Percentiles rank a stretch among this genome's conserved stretches.
Evolutionary conservation across 2,113 vertebrate species (phyloP).

Genomic region (Myxocyprinus asiaticus): DNA sequence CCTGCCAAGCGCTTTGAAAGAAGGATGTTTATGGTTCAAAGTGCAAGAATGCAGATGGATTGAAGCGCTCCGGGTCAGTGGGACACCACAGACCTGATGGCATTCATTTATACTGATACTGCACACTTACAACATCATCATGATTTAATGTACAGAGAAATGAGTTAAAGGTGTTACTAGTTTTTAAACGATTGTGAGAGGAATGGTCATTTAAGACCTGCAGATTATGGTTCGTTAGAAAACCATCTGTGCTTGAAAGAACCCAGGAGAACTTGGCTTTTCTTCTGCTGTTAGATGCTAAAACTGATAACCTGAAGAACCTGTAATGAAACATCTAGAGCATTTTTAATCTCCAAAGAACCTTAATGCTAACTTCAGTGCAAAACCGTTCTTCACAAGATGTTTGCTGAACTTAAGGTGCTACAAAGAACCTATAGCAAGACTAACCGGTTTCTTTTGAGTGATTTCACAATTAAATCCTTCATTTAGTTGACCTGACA

Average conservation of each 20-base stretch:
- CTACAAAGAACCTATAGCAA: background rate
- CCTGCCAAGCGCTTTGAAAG: slow-evolving; percentile 57
- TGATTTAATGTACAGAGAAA: background rate
- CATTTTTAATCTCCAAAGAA: too few species aligned
- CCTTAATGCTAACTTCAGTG: background rate
- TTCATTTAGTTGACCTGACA: slow-evolving; percentile 1
- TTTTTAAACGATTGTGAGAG: background rate
- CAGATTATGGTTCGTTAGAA: background rate
- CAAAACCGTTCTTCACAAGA: too few species aligned
- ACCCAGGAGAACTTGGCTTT: background rate
- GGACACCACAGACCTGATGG: slow-evolving; percentile 43
- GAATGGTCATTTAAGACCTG: background rate
- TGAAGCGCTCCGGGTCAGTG: slow-evolving; percentile 47
- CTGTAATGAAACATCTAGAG: too few species aligned
- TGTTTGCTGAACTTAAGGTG: too few species aligned
- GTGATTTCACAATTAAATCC: background rate
- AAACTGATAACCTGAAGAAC: too few species aligned
- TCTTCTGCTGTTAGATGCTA: too few species aligned
- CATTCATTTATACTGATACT: slow-evolving; percentile 12
- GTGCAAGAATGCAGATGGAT: slow-evolving; percentile 51
- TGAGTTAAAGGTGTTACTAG: background rate
- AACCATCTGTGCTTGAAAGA: background rate
- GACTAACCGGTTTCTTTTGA: background rate
- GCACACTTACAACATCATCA: background rate
- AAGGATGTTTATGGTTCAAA: slow-evolving; percentile 60